Evolutionary conservation across 2,113 vertebrate species (phyloP).

Genomic region (Panthera tigris): DNA sequence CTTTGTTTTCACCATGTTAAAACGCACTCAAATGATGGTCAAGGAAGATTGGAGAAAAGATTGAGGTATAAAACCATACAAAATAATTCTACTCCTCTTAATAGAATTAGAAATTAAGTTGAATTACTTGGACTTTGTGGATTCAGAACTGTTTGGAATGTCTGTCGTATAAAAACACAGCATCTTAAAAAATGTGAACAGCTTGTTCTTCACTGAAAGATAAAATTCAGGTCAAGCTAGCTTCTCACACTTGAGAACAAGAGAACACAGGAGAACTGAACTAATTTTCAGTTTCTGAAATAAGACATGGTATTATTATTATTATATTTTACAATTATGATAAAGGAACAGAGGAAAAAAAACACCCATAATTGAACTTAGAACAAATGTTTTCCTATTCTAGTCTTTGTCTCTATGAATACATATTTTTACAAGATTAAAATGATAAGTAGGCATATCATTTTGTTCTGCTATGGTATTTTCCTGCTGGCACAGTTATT

Average conservation of each 20-base stretch:
- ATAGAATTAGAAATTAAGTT: background rate
- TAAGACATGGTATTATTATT: background rate
- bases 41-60: background rate
- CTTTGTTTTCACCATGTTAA: background rate
- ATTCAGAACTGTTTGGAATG: background rate
- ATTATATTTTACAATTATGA: constrained; percentile 49
- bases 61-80: background rate
- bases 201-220: constrained; percentile 22
- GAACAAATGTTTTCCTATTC: constrained; percentile 40
- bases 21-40: background rate
- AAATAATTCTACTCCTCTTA: background rate
- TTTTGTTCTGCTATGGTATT: constrained; percentile 56
- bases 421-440: constrained; percentile 54
- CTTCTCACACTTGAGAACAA: background rate
- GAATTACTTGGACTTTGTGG: background rate
- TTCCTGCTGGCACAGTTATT: constrained; percentile 55
- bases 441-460: constrained; percentile 51
- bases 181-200: constrained; percentile 18
- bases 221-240: constrained; percentile 27
- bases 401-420: constrained; percentile 31
- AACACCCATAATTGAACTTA: constrained; percentile 45
- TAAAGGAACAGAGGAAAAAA: constrained; percentile 10
- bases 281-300: constrained; percentile 50
- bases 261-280: constrained; percentile 29
- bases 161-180: background rate